Base-by-base conservation (phyloP, 2,113 vertebrate species). In the Tympanuchus pallidicinctus region DNA sequence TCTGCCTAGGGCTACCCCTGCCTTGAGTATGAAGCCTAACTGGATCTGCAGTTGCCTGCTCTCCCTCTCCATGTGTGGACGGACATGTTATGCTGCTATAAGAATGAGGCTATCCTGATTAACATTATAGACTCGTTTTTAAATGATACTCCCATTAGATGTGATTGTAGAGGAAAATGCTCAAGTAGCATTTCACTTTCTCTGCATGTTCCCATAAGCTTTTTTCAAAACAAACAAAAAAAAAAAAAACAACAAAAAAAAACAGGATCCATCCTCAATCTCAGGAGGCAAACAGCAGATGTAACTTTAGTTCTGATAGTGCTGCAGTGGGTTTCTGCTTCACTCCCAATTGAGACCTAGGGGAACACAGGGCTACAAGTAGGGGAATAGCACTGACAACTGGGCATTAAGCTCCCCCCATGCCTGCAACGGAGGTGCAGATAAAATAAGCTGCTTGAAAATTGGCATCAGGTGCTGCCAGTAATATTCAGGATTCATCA, bases 401-500 rank as follows among this genome's bases (percentile, higher is more conserved):
- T 94, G 92, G 93, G 73, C 82, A 76, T 77, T 77, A 74, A 89
- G 89, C 82, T 88, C 75, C 63, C 42, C 1, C 2, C 73, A 63
- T 0, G 0, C 16, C 34, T 71, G 83, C 66, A 57, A 42, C 0
- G 1, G 83, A 91, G 79, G 61, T 45, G 57, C 76, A 57, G 89
- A 83, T 65, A 94, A 61, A 92, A 94, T 0, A 65, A 92, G 90
- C 79, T 92, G 76, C 57, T 92, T 48, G 57, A 94, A 94, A 91
- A 81, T n/a, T 95, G 94, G 93, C 95, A 95, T 56, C 65, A 90
- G 75, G 47, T 81, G 76, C 82, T 93, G 94, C 93, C 95, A 94
- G 88, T 91, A 94, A 96, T 95, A 94, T 78, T 94, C 88, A 89
- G 91, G 89, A 94, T 94, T 93, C 96, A 96, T 96, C 96, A 95